Base-by-base conservation (phyloP, 2,797 vertebrate genomes). In the Gobionotothen gibberifrons region DNA sequence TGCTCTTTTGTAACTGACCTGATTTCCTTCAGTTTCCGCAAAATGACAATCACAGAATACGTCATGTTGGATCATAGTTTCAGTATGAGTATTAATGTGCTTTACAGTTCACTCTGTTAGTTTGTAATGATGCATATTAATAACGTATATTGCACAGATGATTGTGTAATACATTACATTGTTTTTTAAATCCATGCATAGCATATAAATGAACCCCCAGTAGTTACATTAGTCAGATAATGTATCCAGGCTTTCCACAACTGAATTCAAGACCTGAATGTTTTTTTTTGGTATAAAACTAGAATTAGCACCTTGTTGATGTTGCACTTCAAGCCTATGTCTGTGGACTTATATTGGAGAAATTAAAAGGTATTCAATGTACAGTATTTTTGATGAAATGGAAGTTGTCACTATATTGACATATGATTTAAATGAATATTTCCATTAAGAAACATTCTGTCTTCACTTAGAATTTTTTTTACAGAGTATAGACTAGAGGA, bases 1-100 rank as follows among this genome's bases (percentile, higher is more conserved):
- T 47, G 17, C 54, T 84, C 76, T 79, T 85, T 72, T 61, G 2
- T 72, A 76, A 79, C 60, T 57, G 80, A 78, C 75, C 79, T 68
- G 32, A 48, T 81, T 85, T 70, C 17, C 9, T 17, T 36, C 32
- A 47, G 4, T 65, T 62, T n/a, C 4, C n/a, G 19, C 2, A 32
- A 5, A 58, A 15, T 1, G 21, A 43, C 11, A n/a, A 44, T 32
- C 21, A 32, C n/a, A 75, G 15, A 72, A 40, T 26, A 42, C 32
- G 19, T 21, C 5, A 9, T 32, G 39, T 16, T 17, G 1, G 9
- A 16, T 39, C 9, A 5, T 1, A 48, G 15, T 47, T 22, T 9
- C 21, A n/a, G 19, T 16, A 13, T 15, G 3, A 48, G n/a, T 14
- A 17, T 61, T 3, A 40, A 58, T n/a, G 47, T 7, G 9, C 39